Conservation (phyloP, 2,888 invertebrate species). For the Tupiocoris notatus region DNA sequence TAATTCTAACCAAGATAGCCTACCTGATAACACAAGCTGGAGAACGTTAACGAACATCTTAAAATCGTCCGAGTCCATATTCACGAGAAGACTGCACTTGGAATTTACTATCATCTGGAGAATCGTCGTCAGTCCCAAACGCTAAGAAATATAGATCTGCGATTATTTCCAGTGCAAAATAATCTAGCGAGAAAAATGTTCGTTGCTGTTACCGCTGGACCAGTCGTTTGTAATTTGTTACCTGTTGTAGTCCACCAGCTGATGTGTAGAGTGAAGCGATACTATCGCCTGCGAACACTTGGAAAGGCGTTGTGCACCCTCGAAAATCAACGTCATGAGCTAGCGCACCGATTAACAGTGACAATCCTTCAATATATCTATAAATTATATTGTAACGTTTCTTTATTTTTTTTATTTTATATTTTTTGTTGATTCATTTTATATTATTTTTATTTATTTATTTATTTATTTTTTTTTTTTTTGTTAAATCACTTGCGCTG, state of each 20-base stretch:
- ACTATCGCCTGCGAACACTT: slow-evolving; percentile 23
- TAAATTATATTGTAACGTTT: no score
- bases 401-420: no score
- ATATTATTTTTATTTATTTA: no score
- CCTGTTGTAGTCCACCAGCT: slow-evolving; percentile 36
- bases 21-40: not conserved
- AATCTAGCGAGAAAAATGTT: no score
- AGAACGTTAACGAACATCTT: slow-evolving; percentile 17
- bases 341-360: slow-evolving; percentile 33
- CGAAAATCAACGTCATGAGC: slow-evolving; percentile 32
- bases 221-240: no score
- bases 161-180: no score
- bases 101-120: slow-evolving; percentile 16
- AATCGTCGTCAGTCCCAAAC: not conserved
- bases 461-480: no score
- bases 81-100: slow-evolving; percentile 14
- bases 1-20: no score
- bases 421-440: no score
- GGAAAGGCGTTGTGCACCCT: slow-evolving; percentile 29
- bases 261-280: slow-evolving; percentile 36
- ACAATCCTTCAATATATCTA: slow-evolving; percentile 38
- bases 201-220: no score
- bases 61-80: slow-evolving; percentile 23
- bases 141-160: slow-evolving; percentile 13
- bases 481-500: no score